Evolutionary conservation across 2,888 invertebrate genomes (phyloP).

Genomic region (Amphipyra tragopoginis): DNA sequence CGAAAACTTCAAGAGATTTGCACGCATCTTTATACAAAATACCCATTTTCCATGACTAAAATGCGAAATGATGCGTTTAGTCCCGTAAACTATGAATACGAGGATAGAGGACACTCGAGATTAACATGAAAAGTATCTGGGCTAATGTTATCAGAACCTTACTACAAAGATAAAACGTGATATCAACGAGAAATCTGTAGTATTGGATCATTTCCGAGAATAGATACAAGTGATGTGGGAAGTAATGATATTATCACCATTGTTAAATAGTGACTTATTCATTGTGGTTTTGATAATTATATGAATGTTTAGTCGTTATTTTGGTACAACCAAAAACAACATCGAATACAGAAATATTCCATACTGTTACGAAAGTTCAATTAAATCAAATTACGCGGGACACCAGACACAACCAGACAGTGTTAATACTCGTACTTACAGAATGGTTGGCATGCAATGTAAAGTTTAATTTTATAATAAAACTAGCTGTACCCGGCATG

Average conservation of each 20-base stretch:
- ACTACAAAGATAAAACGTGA: conserved; percentile 31
- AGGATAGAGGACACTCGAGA: conserved; percentile 25
- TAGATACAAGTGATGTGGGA: conserved; percentile 17
- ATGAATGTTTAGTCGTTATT: background rate
- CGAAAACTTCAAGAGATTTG: no score
- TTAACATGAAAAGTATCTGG: conserved; percentile 14
- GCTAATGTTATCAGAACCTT: conserved; percentile 28
- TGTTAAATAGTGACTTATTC: conserved; percentile 5
- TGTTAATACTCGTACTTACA: no score
- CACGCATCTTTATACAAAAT: no score
- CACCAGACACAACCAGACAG: no score
- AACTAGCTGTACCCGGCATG: no score
- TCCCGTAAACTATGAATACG: background rate
- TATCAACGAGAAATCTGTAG: conserved; percentile 23
- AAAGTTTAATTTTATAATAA: no score
- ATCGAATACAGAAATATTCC: background rate
- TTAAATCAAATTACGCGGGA: background rate
- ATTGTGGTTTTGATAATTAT: background rate
- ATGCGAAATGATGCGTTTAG: background rate
- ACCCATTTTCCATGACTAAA: no score
- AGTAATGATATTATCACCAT: conserved; percentile 24
- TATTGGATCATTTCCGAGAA: conserved; percentile 33
- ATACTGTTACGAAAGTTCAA: background rate
- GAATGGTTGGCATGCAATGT: no score
- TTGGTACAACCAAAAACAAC: background rate